phyloP scores from a whole-genome alignment of 2,113 vertebrate species.

The Merops nubicus region DNA sequence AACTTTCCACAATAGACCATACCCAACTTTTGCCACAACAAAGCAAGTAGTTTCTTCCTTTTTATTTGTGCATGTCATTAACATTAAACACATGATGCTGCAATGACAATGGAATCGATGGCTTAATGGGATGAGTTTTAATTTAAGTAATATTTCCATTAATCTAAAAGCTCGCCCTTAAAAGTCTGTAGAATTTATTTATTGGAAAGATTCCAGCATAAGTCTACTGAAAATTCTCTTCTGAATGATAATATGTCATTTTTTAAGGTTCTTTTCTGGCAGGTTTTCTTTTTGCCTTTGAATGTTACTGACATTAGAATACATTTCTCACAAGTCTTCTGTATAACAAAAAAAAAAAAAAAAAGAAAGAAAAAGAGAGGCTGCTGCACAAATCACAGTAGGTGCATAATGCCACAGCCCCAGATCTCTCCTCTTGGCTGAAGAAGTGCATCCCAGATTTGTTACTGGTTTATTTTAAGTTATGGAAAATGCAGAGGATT shows the following conservation, averaged over 20 bases:
- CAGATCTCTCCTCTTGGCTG: constrained; percentile 6
- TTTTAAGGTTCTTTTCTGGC: constrained; percentile 35
- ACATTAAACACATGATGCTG: constrained; percentile 40
- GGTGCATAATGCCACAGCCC: neutral
- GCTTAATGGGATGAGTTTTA: constrained; percentile 68
- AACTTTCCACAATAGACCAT: neutral
- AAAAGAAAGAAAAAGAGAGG: neutral
- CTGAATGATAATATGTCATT: constrained; percentile 50
- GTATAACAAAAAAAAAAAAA: neutral
- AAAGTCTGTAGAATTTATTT: constrained; percentile 72
- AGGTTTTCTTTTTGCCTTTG: neutral
- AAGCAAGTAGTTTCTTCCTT: constrained; percentile 30
- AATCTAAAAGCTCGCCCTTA: constrained; percentile 71
- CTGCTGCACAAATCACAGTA: neutral
- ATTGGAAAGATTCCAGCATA: constrained; percentile 64
- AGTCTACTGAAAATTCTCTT: constrained; percentile 47
- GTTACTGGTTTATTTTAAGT: neutral
- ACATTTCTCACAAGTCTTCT: neutral
- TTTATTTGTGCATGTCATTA: constrained; percentile 58
- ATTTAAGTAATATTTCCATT: constrained; percentile 72
- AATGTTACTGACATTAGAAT: neutral
- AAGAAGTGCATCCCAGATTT: neutral
- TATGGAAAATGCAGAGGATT: constrained; percentile 12
- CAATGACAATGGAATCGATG: constrained; percentile 64
- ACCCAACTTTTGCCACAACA: neutral